These are phyloP conservation scores for Cyprinella venusta DNA, from an alignment of 2,797 vertebrate genomes.

Conservation along the genomic window DNA sequence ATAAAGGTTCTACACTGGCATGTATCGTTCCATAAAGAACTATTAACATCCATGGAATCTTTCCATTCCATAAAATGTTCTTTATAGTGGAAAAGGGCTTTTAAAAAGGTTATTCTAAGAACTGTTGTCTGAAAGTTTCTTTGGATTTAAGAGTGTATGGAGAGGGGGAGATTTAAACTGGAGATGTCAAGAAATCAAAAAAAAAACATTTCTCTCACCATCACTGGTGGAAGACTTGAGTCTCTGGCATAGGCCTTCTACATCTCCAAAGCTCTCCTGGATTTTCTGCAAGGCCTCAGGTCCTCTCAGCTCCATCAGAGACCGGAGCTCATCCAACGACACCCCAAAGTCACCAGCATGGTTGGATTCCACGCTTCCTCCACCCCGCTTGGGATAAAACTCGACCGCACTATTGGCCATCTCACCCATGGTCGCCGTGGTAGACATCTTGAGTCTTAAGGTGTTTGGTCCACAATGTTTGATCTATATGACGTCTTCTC, in stretches of 20 bases:
- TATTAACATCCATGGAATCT: background rate
- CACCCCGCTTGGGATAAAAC: conserved; percentile 85
- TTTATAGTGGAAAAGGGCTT: background rate
- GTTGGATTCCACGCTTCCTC: conserved; percentile 74
- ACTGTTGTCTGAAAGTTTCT: background rate
- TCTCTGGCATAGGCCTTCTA: conserved; percentile 85
- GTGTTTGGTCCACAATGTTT: conserved; percentile 26
- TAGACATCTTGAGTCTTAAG: conserved; percentile 71
- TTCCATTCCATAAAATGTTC: background rate
- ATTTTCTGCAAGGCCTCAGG: conserved; percentile 87
- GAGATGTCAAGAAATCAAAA: background rate
- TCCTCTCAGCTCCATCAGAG: conserved; percentile 90
- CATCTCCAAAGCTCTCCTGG: conserved; percentile 84
- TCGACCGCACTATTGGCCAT: conserved; percentile 90
- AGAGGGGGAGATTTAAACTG: background rate
- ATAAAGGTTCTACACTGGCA: background rate
- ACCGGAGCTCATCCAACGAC: conserved; percentile 83
- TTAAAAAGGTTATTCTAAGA: background rate
- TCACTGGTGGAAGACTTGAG: conserved; percentile 86
- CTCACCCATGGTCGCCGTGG: conserved; percentile 85
- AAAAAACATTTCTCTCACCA: conserved; percentile 73
- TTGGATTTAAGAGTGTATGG: background rate
- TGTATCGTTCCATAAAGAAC: background rate
- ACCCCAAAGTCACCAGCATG: conserved; percentile 85
- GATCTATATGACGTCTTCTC: conserved; percentile 58